Base-by-base conservation (phyloP, 2,888 invertebrate genomes). In the Drosophila koepferae region DNA sequence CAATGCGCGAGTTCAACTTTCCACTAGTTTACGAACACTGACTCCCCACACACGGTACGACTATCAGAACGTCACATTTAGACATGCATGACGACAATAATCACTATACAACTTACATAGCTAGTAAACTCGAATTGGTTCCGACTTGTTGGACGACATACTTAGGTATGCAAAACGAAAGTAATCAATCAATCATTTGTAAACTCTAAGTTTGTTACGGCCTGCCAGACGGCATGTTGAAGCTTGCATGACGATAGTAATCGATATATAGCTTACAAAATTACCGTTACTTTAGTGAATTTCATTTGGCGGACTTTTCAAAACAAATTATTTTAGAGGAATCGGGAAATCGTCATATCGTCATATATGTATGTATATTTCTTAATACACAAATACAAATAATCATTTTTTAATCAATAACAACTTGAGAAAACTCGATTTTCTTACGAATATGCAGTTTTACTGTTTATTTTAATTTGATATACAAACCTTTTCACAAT, bases 11-110 rank as follows among this genome's bases (percentile, higher is more conserved):
- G 16, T 55, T 36, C 6, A 28, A 38, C 23, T 38, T 23, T 36
- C 9, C 7, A 34, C 12, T 8, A 2, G 34, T 77, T 73, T 20
- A 38, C 28, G 48, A 78, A 59, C 76, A 69, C 79, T 73, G 20
- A 3, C 7, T 16, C 5, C 10, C 31, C 43, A 28, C 46, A 54
- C 71, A 76, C 71, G 58, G 0, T 23, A 0, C 10, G 16, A 56
- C 36, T 5, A 31, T 43, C 8, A 40, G 18, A 23, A 43, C 28
- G n/a, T 5, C 23, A 59, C 12, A 12, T 40, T 20, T 38, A 1
- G 23, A 23, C 23, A 31, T 28, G n/a, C 28, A 28, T 34, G 34
- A 8, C 18, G 8, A 14, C 18, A 20, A 12, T 8, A n/a, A 34
- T 51, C 34, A 34, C 20, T 51, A 48, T 28, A 9, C 8, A 12